Evolutionary conservation across 2,113 vertebrate genomes (phyloP), one percentile per base, ranked within the genome.

Genomic region (Gallinago paraguaiae): DNA sequence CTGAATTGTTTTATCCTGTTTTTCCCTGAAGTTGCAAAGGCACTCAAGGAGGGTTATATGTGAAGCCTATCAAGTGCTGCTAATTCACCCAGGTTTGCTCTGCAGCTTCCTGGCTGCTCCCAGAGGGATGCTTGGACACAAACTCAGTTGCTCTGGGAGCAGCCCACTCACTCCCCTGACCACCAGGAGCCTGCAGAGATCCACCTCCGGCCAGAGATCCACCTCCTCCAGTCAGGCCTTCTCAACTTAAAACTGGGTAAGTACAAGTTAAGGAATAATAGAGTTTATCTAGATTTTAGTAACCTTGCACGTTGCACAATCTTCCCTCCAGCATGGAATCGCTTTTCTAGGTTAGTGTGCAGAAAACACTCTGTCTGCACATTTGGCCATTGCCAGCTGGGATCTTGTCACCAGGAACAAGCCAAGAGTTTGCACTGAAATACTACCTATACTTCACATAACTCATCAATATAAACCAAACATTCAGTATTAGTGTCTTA

Each of bases 181-280:
- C n/a, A 24, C 17, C 37, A 77, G 60, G 13, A 45, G 19, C 17
- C 77, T 91, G 51, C 37, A 67, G 56, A 91, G 61, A 67, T 50
- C 20, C 68, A 83, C 13, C 10, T 83, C 61, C 35, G 41, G 37
- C 37, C 37, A 67, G 56, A 91, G 61, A 67, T 48, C 19, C 64
- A 83, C 13, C 10, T 83, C 61, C 35, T 35, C n/a, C 43, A 41
- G 59, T 4, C 0, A 0, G 19, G 37, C 45, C 28, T 27, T 39
- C 18, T 57, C 67, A 78, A 50, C 14, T n/a, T 72, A 43, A 24
- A 92, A 70, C 24, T 50, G n/a, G 3, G 48, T 56, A 68, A 35
- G 33, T n/a, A 45, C 8, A 64, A 67, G n/a, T 48, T 46, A 68
- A 48, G 15, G 56, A 82, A 78, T 19, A 60, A 50, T 39, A 60